phyloP scores from a whole-genome alignment of 2,113 vertebrate species.

The Petrocephalus zakoni region DNA sequence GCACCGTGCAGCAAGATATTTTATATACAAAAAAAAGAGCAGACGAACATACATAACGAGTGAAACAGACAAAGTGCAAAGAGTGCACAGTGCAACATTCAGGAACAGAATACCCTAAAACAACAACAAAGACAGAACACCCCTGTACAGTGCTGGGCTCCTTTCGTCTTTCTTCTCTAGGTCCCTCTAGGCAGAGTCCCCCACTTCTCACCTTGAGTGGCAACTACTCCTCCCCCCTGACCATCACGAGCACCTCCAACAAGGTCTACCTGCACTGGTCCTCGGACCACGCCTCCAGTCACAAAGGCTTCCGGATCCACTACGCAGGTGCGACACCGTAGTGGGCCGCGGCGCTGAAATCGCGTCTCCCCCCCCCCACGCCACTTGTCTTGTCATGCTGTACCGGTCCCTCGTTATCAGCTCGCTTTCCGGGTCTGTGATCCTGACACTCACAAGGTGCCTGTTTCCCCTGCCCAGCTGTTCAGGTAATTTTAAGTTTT shows the following conservation, averaged over 20 bases:
- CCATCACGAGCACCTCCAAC: conserved; percentile 81
- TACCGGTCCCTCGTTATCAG: background rate
- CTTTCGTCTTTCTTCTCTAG: conserved; percentile 49
- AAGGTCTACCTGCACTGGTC: conserved; percentile 94
- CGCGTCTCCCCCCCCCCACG: background rate
- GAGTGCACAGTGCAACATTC: background rate
- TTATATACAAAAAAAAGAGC: too few species aligned
- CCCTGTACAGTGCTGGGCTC: background rate
- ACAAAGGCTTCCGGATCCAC: conserved; percentile 92
- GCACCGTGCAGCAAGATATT: background rate
- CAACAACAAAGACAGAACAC: background rate
- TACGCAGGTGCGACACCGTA: conserved; percentile 72
- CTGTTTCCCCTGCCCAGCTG: conserved; percentile 25
- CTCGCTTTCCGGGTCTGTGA: background rate
- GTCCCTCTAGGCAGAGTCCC: conserved; percentile 85
- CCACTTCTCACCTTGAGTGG: conserved; percentile 88
- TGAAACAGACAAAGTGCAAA: background rate
- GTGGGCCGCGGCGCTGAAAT: background rate
- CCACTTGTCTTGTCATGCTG: background rate
- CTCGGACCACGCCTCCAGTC: conserved; percentile 87
- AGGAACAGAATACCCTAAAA: background rate
- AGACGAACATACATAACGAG: background rate
- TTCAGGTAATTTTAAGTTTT: conserved; percentile 25
- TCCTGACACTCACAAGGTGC: background rate
- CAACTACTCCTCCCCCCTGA: conserved; percentile 86